These are phyloP conservation scores for Pasiphila rectangulata DNA, from an alignment of 2,888 invertebrate genomes.

Conservation along the genomic window DNA sequence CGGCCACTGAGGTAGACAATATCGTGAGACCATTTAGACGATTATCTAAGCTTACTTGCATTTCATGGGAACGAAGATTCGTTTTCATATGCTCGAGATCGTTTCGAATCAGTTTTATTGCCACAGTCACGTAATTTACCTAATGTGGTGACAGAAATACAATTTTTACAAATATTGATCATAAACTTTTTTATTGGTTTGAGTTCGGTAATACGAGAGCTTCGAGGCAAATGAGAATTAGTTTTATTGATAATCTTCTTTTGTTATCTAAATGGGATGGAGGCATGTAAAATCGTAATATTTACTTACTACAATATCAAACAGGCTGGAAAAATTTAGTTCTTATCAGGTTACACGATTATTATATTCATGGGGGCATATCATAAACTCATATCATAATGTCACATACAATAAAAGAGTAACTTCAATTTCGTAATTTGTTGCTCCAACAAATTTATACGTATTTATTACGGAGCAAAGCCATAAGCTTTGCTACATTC, in stretches of 20 bases:
- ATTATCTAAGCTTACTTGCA: conserved; percentile 54
- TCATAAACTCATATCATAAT: no score
- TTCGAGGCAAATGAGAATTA: background rate
- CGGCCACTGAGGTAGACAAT: conserved; percentile 66
- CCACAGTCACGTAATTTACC: conserved; percentile 48
- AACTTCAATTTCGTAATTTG: conserved; percentile 2
- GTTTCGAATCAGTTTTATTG: conserved; percentile 45
- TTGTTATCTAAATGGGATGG: background rate
- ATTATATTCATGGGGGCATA: no score
- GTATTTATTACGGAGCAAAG: conserved; percentile 11
- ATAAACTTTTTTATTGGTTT: conserved; percentile 35
- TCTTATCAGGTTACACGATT: no score
- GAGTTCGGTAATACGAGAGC: conserved; percentile 7
- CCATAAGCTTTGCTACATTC: conserved; percentile 14
- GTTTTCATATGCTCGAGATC: conserved; percentile 54
- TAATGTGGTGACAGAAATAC: conserved; percentile 33
- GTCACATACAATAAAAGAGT: no score
- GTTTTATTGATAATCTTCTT: conserved; percentile 9
- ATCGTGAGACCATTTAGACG: conserved; percentile 57
- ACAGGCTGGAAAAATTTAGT: no score
- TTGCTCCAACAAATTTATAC: background rate
- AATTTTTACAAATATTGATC: conserved; percentile 37
- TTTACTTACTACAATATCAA: no score
- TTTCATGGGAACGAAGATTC: conserved; percentile 61
- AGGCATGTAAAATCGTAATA: no score